Conservation (phyloP, 1,140 invertebrate genomes). For the Anoplophora glabripennis region DNA sequence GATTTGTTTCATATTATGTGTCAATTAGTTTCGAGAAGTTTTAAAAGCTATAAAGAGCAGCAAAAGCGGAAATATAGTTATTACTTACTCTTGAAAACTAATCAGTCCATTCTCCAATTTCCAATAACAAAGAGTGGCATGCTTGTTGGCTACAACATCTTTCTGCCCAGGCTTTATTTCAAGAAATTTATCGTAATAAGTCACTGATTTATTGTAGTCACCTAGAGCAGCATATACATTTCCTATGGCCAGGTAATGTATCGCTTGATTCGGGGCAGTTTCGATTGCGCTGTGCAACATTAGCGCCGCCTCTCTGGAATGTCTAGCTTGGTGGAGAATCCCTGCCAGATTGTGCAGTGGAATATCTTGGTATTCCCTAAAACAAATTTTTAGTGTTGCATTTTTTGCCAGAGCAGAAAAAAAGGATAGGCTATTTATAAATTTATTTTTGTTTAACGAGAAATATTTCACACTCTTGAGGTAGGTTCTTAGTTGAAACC, state of each 20-base stretch:
- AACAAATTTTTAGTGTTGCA: constrained; percentile 31
- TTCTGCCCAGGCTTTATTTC: constrained; percentile 55
- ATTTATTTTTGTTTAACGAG: not conserved
- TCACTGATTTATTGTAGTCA: constrained; percentile 62
- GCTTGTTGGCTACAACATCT: constrained; percentile 58
- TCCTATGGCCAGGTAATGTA: constrained; percentile 75
- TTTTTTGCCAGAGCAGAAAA: not conserved
- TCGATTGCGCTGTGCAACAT: constrained; percentile 78
- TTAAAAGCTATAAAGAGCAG: constrained; percentile 1
- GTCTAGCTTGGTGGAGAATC: constrained; percentile 71
- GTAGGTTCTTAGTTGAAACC: too few relatives aligned
- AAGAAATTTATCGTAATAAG: constrained; percentile 69
- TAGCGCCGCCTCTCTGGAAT: constrained; percentile 74
- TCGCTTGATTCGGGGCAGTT: constrained; percentile 67
- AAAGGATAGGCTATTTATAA: not conserved
- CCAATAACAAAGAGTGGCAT: constrained; percentile 68
- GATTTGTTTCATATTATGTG: constrained; percentile 7
- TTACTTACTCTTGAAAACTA: constrained; percentile 58
- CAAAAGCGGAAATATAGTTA: not conserved
- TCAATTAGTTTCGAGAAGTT: not conserved
- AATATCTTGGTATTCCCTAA: constrained; percentile 72
- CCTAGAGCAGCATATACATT: constrained; percentile 70
- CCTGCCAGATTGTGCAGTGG: constrained; percentile 79
- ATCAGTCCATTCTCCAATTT: constrained; percentile 64
- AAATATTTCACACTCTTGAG: not conserved